A percentile compares a stretch with the other conserved stretches of the same genome.
These are phyloP conservation scores for Volucella inanis DNA, from an alignment of 2,888 invertebrate genomes.

Conservation along the genomic window DNA sequence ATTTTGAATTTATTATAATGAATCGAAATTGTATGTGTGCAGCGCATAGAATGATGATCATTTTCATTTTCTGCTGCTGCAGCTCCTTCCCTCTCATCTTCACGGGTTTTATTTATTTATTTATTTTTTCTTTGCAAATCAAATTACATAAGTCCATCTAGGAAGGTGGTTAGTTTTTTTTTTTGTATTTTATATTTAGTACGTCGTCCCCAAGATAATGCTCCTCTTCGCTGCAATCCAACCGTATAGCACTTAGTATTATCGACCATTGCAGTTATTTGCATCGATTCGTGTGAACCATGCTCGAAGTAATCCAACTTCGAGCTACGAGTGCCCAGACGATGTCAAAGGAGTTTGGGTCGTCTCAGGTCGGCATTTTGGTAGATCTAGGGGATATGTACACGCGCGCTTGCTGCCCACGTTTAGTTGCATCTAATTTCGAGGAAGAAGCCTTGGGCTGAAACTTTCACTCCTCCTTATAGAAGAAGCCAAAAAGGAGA, in stretches of 20 bases:
- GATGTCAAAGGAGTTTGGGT: slow-evolving; percentile 75
- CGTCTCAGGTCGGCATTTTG: slow-evolving; percentile 62
- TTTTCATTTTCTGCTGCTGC: slow-evolving; percentile 21
- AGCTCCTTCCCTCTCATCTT: neutral
- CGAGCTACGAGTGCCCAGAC: slow-evolving; percentile 55
- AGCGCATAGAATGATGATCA: slow-evolving; percentile 62
- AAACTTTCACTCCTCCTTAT: slow-evolving; percentile 66
- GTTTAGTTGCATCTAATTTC: slow-evolving; percentile 68
- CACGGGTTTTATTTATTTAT: neutral
- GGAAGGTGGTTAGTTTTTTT: slow-evolving; percentile 44
- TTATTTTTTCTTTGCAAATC: slow-evolving; percentile 35
- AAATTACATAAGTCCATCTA: slow-evolving; percentile 61
- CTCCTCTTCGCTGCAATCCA: slow-evolving; percentile 20
- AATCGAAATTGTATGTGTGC: slow-evolving; percentile 55
- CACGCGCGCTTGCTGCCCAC: slow-evolving; percentile 68
- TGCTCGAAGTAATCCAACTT: slow-evolving; percentile 44
- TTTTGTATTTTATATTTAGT: slow-evolving; percentile 55
- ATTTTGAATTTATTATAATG: slow-evolving; percentile 75
- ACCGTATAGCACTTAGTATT: slow-evolving; percentile 26
- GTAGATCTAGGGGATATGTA: slow-evolving; percentile 46
- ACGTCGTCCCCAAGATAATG: slow-evolving; percentile 45
- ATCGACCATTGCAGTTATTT: slow-evolving; percentile 63
- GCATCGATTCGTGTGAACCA: slow-evolving; percentile 73
- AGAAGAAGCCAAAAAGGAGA: slow-evolving; percentile 12
- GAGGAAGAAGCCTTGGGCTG: slow-evolving; percentile 61